A percentile compares a stretch with the other conserved stretches of the same genome.
These are phyloP conservation scores for Chrysina gloriosa DNA, from an alignment of 2,888 invertebrate genomes.

Conservation along the genomic window DNA sequence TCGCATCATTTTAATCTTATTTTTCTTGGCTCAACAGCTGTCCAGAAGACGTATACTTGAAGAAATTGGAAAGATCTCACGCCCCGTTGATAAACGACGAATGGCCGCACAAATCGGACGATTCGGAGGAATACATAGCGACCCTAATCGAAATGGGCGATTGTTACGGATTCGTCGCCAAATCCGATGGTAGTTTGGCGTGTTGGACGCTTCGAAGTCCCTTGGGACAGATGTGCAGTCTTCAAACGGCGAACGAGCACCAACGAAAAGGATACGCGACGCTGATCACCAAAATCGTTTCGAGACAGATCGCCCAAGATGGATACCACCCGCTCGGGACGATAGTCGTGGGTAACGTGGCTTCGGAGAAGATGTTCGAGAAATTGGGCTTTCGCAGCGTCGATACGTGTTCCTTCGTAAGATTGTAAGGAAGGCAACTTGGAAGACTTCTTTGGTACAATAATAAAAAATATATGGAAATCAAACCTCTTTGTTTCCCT, in stretches of 20 bases:
- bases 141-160: conserved; percentile 26
- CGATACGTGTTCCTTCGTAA: neutral
- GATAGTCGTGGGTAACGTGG: conserved; percentile 9
- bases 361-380: conserved; percentile 12
- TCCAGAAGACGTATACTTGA: conserved; percentile 43
- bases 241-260: conserved; percentile 12
- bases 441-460: neutral
- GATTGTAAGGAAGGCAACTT: neutral
- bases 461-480: neutral
- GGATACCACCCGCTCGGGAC: conserved; percentile 17
- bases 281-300: conserved; percentile 11
- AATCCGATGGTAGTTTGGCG: conserved; percentile 23
- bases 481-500: no score
- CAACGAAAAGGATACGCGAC: conserved; percentile 25
- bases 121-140: conserved; percentile 41
- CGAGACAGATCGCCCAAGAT: conserved; percentile 21
- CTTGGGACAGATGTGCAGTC: conserved; percentile 3
- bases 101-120: conserved; percentile 49
- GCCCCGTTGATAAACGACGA: conserved; percentile 43
- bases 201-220: conserved; percentile 16
- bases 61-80: conserved; percentile 39
- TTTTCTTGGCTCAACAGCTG: conserved; percentile 36
- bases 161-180: conserved; percentile 6
- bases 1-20: neutral
- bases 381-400: conserved; percentile 8